phyloP scores from a whole-genome alignment of 2,113 vertebrate species.

The Cottus gobio region DNA sequence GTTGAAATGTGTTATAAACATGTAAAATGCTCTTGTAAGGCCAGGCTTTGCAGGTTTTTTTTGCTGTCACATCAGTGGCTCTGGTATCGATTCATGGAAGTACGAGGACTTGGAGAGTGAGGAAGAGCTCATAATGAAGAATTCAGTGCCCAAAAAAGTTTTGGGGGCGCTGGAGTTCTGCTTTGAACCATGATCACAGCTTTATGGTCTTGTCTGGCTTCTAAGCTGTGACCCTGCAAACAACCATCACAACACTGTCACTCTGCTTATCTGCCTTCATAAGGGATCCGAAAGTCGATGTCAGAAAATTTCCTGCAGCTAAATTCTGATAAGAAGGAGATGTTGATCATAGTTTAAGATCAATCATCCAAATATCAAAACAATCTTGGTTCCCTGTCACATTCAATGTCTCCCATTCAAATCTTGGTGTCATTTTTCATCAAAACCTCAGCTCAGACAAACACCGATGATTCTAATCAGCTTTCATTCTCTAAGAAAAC shows the following conservation, averaged over 20 bases:
- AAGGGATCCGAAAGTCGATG: too few species aligned
- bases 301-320: not conserved
- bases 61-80: too few species aligned
- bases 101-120: too few species aligned
- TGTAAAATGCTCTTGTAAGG: too few species aligned
- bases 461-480: not conserved
- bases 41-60: too few species aligned
- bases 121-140: too few species aligned
- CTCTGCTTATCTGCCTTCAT: not conserved
- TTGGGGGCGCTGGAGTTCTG: too few species aligned
- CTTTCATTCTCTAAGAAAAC: not conserved
- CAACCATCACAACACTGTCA: not conserved
- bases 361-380: not conserved
- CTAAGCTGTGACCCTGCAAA: not conserved
- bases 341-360: not conserved
- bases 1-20: too few species aligned
- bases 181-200: not conserved
- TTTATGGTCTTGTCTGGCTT: not conserved
- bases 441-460: not conserved
- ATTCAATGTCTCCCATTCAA: not conserved
- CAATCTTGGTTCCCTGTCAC: not conserved
- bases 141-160: too few species aligned
- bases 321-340: not conserved
- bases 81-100: too few species aligned
- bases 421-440: not conserved